phyloP scores from a whole-genome alignment of 2,888 invertebrate genomes.

The Thysanoteuthis rhombus region DNA sequence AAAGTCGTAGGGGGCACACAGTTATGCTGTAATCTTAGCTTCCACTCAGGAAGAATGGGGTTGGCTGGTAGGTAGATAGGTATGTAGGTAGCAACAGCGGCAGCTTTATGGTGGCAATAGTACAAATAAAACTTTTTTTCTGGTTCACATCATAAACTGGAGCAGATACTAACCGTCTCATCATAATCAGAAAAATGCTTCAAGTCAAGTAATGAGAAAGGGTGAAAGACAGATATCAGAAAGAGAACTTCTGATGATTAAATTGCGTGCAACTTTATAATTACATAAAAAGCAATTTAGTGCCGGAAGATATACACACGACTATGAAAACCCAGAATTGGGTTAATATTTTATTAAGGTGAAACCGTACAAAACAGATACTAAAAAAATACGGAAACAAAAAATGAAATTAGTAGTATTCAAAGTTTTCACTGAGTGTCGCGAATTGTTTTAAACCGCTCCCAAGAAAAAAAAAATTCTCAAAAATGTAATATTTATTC shows the following conservation, averaged over 20 bases:
- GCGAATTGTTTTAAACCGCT: not conserved
- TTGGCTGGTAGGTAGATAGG: not conserved
- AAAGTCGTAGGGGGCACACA: slow-evolving; percentile 1
- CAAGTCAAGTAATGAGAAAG: not conserved
- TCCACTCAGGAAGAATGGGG: slow-evolving; percentile 12
- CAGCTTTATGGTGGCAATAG: not conserved
- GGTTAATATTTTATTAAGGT: not conserved
- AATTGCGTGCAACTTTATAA: not conserved
- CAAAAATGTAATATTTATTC: not conserved
- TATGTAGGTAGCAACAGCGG: not conserved
- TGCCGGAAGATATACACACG: not conserved
- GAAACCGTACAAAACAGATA: not conserved
- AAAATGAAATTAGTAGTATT: not conserved
- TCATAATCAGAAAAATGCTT: not conserved
- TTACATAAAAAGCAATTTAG: not conserved
- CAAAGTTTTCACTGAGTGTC: not conserved
- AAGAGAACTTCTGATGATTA: not conserved
- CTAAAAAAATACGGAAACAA: not conserved
- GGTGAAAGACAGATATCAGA: not conserved
- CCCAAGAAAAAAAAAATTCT: not conserved
- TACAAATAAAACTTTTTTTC: not conserved
- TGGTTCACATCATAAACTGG: not conserved
- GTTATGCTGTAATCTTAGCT: slow-evolving; percentile 12
- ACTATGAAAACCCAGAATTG: not conserved
- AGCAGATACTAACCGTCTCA: not conserved